Evolutionary conservation across 2,888 invertebrate genomes (phyloP), one percentile per base, ranked within the genome.

Genomic region (Campoplex nolae): DNA sequence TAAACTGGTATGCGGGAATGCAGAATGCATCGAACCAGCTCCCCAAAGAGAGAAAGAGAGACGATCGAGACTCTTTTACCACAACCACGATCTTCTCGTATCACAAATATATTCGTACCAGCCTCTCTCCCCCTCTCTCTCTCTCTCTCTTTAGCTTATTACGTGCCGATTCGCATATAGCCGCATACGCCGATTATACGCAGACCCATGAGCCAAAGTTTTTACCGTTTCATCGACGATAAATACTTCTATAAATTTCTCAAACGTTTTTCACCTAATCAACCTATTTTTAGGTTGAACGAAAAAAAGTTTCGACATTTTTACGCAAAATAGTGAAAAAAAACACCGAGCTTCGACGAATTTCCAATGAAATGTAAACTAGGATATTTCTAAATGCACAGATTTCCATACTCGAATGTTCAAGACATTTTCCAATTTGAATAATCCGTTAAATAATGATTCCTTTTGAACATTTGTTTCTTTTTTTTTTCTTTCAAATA

Each of bases 1-100:
- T 85, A 88, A 88, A 88, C 88, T 88, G 86, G 88, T 88, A 88
- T 88, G 88, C 79, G 78, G 86, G 88, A 87, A 89, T 89, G 88
- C 86, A 89, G 85, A 86, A 89, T 88, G 88, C 86, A 85, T 84
- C 77, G 86, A 79, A 35, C 51, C 68, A 23, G 71, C 67, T 77
- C 45, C 56, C 62, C 81, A 48, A 73, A 68, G 51, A 73, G 38
- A 70, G 48, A 73, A 18, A 79, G 16, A 74, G 23, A 79, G 18
- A 71, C 28, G 35, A 68, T 80, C 79, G 68, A 79, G 68, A 79
- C 82, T 85, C 75, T 84, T 70, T 76, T 65, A 81, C 83, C 77
- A 73, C 67, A 67, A 54, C 48, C 84, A 73, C 81, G 70, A 77
- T 82, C 84, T 68, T 16, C n/a, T 68, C 48, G 38, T 78, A 54